Conservation (phyloP, 2,797 vertebrate genomes). For the Malurus splendens region DNA sequence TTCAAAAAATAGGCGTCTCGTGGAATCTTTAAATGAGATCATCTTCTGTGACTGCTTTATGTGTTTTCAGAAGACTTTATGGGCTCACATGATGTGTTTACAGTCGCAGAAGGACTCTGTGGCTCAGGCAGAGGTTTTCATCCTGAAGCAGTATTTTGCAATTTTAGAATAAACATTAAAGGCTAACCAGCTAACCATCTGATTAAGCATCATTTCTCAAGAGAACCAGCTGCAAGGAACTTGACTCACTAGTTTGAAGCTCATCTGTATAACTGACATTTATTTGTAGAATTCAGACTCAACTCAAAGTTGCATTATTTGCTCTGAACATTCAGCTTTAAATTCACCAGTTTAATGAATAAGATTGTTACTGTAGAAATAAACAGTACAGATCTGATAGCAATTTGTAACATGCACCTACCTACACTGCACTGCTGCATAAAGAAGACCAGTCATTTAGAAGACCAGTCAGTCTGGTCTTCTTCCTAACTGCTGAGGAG, state of each 20-base stretch:
- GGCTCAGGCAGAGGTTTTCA: neutral
- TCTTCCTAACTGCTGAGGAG: neutral
- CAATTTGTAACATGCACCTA: neutral
- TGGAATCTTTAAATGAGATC: neutral
- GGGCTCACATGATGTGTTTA: neutral
- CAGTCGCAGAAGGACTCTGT: neutral
- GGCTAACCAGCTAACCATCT: neutral
- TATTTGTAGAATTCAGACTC: neutral
- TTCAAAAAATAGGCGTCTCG: neutral
- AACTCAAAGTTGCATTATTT: neutral
- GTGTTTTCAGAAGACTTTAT: neutral
- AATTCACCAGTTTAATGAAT: neutral
- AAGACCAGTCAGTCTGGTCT: neutral
- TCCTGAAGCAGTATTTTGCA: neutral
- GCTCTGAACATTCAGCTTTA: neutral
- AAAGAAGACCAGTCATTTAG: neutral
- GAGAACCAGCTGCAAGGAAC: constrained; percentile 9
- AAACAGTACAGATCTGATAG: neutral
- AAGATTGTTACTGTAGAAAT: neutral
- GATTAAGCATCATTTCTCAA: neutral
- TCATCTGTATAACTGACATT: neutral
- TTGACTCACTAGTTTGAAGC: neutral
- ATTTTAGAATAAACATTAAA: neutral
- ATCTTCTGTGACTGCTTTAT: neutral
- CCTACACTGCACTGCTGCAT: neutral